Evolutionary conservation across 2,113 vertebrate genomes (phyloP).

Genomic region (Cryptomyrus ogoouensis): DNA sequence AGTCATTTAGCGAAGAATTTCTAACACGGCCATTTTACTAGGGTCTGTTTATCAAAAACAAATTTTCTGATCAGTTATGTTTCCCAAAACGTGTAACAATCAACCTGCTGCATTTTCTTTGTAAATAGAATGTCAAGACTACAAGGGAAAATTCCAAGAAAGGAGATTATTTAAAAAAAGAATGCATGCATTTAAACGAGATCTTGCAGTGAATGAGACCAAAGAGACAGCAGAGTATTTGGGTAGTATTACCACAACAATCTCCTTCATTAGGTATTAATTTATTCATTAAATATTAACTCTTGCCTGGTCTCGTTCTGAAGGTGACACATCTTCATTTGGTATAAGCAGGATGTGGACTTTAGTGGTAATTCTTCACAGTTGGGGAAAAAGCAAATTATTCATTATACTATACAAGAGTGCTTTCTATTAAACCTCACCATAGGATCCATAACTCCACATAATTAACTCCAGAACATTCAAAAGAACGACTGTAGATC

Average conservation of each 20-base stretch:
- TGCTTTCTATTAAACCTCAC: slow-evolving; percentile 55
- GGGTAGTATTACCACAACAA: slow-evolving; percentile 38
- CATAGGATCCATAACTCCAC: slow-evolving; percentile 47
- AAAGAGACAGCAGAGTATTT: slow-evolving; percentile 16
- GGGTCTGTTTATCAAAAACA: slow-evolving; percentile 4
- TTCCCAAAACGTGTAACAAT: not conserved
- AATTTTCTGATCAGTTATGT: not conserved
- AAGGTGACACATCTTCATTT: slow-evolving; percentile 67
- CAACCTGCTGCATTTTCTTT: slow-evolving; percentile 24
- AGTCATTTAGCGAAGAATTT: slow-evolving; percentile 38
- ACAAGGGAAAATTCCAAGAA: not conserved
- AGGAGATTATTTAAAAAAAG: not conserved
- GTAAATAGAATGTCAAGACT: not conserved
- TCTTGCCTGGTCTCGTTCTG: slow-evolving; percentile 54
- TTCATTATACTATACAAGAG: slow-evolving; percentile 51
- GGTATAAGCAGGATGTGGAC: slow-evolving; percentile 50
- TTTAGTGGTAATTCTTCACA: slow-evolving; percentile 55
- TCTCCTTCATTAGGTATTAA: slow-evolving; percentile 65
- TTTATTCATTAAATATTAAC: slow-evolving; percentile 74
- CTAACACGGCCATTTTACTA: slow-evolving; percentile 40
- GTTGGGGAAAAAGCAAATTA: slow-evolving; percentile 58
- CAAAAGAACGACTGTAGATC: slow-evolving; percentile 39
- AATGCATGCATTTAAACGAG: not conserved
- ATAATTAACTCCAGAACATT: slow-evolving; percentile 62
- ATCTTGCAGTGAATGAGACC: not conserved